These are phyloP conservation scores for Chaetops frenatus DNA, from an alignment of 2,113 vertebrate species.

Conservation along the genomic window DNA sequence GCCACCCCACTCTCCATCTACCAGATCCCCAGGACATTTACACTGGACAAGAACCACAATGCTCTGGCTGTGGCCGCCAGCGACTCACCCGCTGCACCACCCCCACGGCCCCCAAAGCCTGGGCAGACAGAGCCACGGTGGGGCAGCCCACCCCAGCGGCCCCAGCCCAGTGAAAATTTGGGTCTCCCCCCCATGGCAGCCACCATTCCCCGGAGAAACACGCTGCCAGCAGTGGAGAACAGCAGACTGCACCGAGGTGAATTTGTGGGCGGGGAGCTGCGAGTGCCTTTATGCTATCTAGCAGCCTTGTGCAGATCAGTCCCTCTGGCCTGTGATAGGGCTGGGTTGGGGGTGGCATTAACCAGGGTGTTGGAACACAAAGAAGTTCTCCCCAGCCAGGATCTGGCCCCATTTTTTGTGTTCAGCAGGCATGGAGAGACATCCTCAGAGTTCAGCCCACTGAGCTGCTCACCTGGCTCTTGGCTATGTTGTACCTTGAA, in stretches of 20 bases:
- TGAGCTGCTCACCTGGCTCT: not conserved
- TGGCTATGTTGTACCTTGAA: not conserved
- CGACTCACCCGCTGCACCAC: slow-evolving; percentile 78
- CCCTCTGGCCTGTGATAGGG: not conserved
- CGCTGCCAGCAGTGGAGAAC: slow-evolving; percentile 92
- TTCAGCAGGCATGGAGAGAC: not conserved
- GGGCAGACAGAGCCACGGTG: slow-evolving; percentile 82
- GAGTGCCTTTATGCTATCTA: not conserved
- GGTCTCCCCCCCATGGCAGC: slow-evolving; percentile 68
- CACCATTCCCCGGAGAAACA: slow-evolving; percentile 92
- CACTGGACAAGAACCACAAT: slow-evolving; percentile 96
- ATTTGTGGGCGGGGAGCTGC: not conserved
- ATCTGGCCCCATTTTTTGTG: not conserved
- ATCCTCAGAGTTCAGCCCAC: not conserved
- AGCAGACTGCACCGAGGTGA: slow-evolving; percentile 91
- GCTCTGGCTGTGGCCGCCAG: slow-evolving; percentile 77
- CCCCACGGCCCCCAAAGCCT: slow-evolving; percentile 89
- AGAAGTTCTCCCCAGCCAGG: not conserved
- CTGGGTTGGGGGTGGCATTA: not conserved
- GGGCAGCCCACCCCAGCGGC: slow-evolving; percentile 82
- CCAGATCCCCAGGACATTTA: slow-evolving; percentile 90
- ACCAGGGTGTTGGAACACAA: accelerated
- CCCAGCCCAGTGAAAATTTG: slow-evolving; percentile 73
- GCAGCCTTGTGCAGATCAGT: not conserved
- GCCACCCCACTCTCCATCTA: slow-evolving; percentile 85